Evolutionary conservation across 2,113 vertebrate genomes (phyloP).

Genomic region (Chionodraco myersi): DNA sequence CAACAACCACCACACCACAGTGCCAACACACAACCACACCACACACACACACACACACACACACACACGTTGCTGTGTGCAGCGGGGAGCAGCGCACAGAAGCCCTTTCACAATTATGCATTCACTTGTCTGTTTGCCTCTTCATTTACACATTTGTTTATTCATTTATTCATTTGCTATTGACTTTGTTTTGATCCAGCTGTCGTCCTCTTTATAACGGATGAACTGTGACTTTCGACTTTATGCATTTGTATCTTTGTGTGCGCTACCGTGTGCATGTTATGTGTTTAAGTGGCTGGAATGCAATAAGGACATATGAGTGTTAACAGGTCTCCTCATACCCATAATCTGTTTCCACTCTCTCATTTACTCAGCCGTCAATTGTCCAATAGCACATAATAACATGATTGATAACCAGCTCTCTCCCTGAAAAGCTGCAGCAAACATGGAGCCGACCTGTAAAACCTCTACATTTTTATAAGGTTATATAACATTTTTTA

Average conservation of each 20-base stretch:
- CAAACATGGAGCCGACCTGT: background rate
- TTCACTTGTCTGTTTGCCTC: conserved; percentile 62
- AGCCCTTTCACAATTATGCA: conserved; percentile 66
- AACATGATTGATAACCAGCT: conserved; percentile 57
- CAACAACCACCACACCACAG: no score
- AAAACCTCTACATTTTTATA: conserved; percentile 4
- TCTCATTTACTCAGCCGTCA: conserved; percentile 36
- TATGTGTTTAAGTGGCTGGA: conserved; percentile 8
- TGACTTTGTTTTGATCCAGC: conserved; percentile 68
- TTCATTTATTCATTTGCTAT: conserved; percentile 71
- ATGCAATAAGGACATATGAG: conserved; percentile 21
- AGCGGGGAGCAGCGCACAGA: conserved; percentile 52
- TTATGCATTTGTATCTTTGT: conserved; percentile 17
- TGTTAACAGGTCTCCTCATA: conserved; percentile 34
- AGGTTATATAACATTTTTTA: conserved; percentile 4
- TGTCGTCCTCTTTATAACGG: conserved; percentile 44
- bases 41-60: no score
- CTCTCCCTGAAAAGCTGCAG: conserved; percentile 9
- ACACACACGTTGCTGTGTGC: conserved; percentile 35
- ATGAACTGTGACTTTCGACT: conserved; percentile 28
- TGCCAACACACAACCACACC: no score
- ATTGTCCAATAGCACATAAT: conserved; percentile 49
- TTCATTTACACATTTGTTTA: conserved; percentile 74
- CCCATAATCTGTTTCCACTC: conserved; percentile 44
- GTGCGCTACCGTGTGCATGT: background rate